phyloP scores from a whole-genome alignment of 2,113 vertebrate species.

The Zosterops borbonicus region DNA sequence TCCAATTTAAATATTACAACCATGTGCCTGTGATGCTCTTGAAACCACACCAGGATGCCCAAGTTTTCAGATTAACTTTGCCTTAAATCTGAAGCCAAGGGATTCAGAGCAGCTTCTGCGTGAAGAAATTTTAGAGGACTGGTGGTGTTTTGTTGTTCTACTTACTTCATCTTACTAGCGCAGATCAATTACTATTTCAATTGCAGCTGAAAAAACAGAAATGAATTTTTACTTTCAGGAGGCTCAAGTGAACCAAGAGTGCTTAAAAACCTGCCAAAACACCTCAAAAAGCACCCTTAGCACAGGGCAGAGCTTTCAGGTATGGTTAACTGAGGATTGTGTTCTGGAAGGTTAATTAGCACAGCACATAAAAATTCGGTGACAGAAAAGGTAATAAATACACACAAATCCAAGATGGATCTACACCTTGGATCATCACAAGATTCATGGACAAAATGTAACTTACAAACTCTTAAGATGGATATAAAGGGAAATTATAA shows the following conservation, averaged over 20 bases:
- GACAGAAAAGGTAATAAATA: neutral
- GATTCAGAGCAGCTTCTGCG: neutral
- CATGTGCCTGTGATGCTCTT: neutral
- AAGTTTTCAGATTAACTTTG: neutral
- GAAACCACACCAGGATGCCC: neutral
- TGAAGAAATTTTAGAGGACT: neutral
- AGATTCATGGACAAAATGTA: neutral
- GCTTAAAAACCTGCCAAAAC: neutral
- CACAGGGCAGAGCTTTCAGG: fast-evolving
- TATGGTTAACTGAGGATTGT: fast-evolving
- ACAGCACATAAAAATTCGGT: neutral
- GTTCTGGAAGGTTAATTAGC: neutral
- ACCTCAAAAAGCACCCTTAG: neutral
- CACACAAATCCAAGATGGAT: neutral
- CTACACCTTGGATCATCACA: neutral
- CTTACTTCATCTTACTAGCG: neutral
- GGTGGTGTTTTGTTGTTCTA: neutral
- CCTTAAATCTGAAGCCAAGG: neutral
- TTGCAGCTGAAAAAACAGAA: neutral
- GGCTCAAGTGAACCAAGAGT: neutral
- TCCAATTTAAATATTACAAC: neutral
- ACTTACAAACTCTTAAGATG: neutral
- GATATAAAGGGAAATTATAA: neutral
- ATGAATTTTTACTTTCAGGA: neutral
- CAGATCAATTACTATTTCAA: neutral